Conservation (phyloP, 2,888 invertebrate species). For the Hipparchia semele region DNA sequence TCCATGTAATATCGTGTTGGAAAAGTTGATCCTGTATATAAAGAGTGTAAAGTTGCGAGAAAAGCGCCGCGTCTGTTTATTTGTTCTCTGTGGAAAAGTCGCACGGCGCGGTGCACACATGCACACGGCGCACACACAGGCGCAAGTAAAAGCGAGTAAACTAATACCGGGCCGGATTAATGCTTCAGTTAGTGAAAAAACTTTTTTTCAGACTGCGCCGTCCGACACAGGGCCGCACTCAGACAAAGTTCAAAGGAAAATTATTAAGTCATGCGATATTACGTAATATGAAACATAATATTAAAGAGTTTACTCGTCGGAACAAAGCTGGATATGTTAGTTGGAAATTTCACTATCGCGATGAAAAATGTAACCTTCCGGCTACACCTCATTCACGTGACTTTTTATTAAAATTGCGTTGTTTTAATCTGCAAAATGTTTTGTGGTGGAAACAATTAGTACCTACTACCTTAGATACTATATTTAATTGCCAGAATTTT, state of each 20-base stretch:
- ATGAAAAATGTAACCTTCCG: slow-evolving; percentile 30
- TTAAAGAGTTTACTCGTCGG: slow-evolving; percentile 33
- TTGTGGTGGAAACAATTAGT: too few species aligned
- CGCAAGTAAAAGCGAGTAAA: slow-evolving; percentile 77
- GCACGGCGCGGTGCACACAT: slow-evolving; percentile 71
- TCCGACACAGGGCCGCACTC: slow-evolving; percentile 73
- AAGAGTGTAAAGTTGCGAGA: slow-evolving; percentile 44
- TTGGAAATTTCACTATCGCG: slow-evolving; percentile 27
- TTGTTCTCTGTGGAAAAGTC: slow-evolving; percentile 74
- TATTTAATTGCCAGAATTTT: too few species aligned
- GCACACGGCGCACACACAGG: slow-evolving; percentile 62
- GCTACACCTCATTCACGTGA: neutral
- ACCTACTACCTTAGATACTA: too few species aligned
- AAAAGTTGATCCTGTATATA: slow-evolving; percentile 48
- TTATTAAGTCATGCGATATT: slow-evolving; percentile 39
- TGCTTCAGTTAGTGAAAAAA: slow-evolving; percentile 84
- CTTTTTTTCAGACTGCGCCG: slow-evolving; percentile 82
- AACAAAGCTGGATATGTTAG: slow-evolving; percentile 28
- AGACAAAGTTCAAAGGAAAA: slow-evolving; percentile 46
- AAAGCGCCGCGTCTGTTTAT: slow-evolving; percentile 56
- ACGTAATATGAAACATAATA: slow-evolving; percentile 41
- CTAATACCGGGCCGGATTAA: slow-evolving; percentile 83
- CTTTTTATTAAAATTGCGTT: slow-evolving; percentile 4
- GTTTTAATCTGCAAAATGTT: neutral
- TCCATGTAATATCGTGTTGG: slow-evolving; percentile 39